Evolutionary conservation across 2,888 invertebrate genomes (phyloP).

Genomic region (Chrysotoxum bicinctum): DNA sequence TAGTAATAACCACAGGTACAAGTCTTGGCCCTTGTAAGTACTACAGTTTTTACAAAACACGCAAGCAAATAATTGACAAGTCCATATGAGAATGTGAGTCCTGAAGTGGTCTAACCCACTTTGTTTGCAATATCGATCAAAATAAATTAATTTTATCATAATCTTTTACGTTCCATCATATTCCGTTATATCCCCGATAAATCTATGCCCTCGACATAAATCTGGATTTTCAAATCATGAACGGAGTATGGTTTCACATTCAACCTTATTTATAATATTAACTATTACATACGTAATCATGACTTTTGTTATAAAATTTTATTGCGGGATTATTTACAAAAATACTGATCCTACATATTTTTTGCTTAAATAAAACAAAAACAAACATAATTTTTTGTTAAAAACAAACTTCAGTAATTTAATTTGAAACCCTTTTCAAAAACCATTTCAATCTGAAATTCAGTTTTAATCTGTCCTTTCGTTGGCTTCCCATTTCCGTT

Average conservation of each 20-base stretch:
- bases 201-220: neutral
- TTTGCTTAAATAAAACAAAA: neutral
- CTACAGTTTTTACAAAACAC: too few relatives aligned
- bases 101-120: too few relatives aligned
- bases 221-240: neutral
- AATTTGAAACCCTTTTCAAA: neutral
- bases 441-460: constrained; percentile 2
- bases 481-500: neutral
- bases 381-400: neutral
- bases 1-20: too few relatives aligned
- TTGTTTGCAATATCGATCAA: too few relatives aligned
- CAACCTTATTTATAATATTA: neutral
- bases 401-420: neutral
- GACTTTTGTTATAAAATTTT: neutral
- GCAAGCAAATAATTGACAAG: too few relatives aligned
- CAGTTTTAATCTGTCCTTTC: constrained; percentile 39
- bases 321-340: neutral
- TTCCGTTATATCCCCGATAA: too few relatives aligned
- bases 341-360: neutral
- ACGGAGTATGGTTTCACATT: neutral
- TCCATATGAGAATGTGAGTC: too few relatives aligned
- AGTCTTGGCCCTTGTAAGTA: too few relatives aligned
- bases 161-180: too few relatives aligned
- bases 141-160: too few relatives aligned
- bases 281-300: too few relatives aligned